Conservation (phyloP, 2,113 vertebrate species). For the Todiramphus saurophagus region DNA sequence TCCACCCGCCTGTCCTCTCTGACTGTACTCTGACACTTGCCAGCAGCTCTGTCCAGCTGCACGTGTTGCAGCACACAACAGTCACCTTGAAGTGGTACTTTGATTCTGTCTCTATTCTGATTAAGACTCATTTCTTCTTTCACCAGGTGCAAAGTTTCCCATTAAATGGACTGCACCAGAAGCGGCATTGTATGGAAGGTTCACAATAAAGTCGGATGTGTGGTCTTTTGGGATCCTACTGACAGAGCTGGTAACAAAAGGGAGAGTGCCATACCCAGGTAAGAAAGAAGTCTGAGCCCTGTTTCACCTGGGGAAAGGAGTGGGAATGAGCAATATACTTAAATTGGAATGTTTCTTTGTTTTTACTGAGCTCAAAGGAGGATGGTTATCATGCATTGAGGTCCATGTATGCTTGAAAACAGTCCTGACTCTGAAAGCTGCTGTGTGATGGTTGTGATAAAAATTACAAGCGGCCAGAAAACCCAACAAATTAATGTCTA, state of each 20-base stretch:
- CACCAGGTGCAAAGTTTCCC: constrained; percentile 93
- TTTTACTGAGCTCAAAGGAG: not conserved
- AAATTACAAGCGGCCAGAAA: not conserved
- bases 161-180: constrained; percentile 98
- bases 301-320: not conserved
- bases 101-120: not conserved
- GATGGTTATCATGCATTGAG: not conserved
- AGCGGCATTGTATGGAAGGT: constrained; percentile 92
- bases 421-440: not conserved
- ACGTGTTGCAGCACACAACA: not conserved
- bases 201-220: constrained; percentile 98
- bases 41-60: not conserved
- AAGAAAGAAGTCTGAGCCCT: constrained; percentile 39
- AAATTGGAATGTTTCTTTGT: not conserved
- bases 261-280: constrained; percentile 98
- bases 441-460: not conserved
- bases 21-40: fast-evolving
- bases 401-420: not conserved
- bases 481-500: not conserved
- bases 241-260: constrained; percentile 97
- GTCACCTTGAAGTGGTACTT: not conserved
- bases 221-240: constrained; percentile 98
- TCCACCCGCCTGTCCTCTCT: not conserved
- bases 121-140: constrained; percentile 11
- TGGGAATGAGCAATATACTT: not conserved